Evolutionary conservation across 92 coral and sea anemone species (phyloP), one percentile per base, ranked within the genome.

Genomic region (Heliopora coerulea): DNA sequence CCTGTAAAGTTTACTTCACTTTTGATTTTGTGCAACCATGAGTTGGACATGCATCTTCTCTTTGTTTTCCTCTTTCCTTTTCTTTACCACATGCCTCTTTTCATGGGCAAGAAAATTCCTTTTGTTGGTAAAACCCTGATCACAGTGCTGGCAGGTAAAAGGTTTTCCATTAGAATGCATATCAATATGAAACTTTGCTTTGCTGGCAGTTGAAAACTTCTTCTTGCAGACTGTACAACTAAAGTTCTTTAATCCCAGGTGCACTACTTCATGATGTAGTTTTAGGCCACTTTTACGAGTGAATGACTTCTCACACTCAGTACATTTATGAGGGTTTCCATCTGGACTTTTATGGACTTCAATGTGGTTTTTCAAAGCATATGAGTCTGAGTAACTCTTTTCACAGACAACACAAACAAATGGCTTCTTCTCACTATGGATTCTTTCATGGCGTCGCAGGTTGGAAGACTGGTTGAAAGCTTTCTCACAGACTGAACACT

Each of bases 91-190:
- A 19, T 50, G 77, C n/a, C 39, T 19, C 25, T 48, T 39, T 50
- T 70, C 20, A 50, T 54, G 77, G 3, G 8, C 83, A 20, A 88
- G 87, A 42, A 96, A 87, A 65, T 91, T 87, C 37, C 91, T 88
- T n/a, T 88, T 84, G 81, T 96, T 88, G 49, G 92, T 90, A 78
- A 95, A 95, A 30, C 84, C 89, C 74, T 95, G 86, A 0, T 92
- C 96, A 58, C 99, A 95, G 79, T 95, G 85, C 48, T 86, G 95
- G 65, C 99, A 95, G 0, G 96, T 86, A 57, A 85, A 86, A 0
- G 99, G 99, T 12, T 91, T 79, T 50, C 86, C 96, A 41, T 90
- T 96, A 11, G 85, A 88, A 75, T 95, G 99, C 73, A 88, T 90
- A 73, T 90, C 87, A 97, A 95, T 95, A 79, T 95, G 99, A 78